Evolutionary conservation across 2,888 invertebrate genomes (phyloP), one percentile per base, ranked within the genome.

Genomic region (Synanthedon vespiformis): DNA sequence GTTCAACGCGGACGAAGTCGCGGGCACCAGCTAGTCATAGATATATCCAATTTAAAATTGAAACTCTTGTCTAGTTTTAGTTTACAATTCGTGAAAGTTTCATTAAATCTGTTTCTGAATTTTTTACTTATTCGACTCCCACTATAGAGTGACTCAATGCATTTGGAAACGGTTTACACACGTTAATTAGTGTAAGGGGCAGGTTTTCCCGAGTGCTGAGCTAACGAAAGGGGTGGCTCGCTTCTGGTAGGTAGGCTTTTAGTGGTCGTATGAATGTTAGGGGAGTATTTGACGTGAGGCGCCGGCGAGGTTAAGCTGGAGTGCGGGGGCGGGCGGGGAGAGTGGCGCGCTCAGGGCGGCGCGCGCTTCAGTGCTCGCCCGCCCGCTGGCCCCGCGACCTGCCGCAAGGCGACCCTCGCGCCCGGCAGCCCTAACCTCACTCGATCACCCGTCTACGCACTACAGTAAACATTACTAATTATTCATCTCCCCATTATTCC

Each of bases 341-440:
- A 49, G 49, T 62, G 64, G 61, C 58, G 62, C 57, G 75, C 72
- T 34, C 62, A 58, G 71, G 59, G 77, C 80, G 80, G 79, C 80
- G 82, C 82, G 81, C 83, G 79, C 79, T 70, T 80, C 84, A 84
- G 86, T 86, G 80, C 79, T 69, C 79, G 77, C 77, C 77, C 80
- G 75, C 84, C 79, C 83, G 77, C 80, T 77, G 61, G 59, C 67
- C 65, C 71, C 71, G 71, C 77, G 77, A 77, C 80, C 77, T 74
- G 78, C 79, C 77, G 76, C 77, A 77, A 57, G 58, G 56, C 54
- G 66, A 70, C 68, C 71, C 70, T 70, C 64, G 67, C 73, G 68
- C 65, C 67, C 62, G 61, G 40, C 67, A 64, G 64, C 68, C 72
- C 74, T 80, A 81, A 83, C 80, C 80, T 80, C 77, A 77, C 75